Conservation (phyloP, 2,797 vertebrate species). For the Rhincodon typus region DNA sequence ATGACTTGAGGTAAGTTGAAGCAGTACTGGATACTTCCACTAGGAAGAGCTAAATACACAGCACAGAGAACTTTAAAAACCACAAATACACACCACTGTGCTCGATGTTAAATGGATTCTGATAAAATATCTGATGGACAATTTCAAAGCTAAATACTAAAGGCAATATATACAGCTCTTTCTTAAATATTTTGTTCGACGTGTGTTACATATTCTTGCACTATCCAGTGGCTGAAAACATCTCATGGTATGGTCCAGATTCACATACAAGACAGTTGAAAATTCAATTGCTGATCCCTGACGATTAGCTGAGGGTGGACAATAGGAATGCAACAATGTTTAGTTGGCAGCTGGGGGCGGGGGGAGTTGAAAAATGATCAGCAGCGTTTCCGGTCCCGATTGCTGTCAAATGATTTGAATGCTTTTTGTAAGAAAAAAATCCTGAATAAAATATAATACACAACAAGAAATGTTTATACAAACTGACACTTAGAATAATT, state of each 20-base stretch:
- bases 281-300: neutral
- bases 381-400: neutral
- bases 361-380: neutral
- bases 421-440: neutral
- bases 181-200: neutral
- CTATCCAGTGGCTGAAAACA: neutral
- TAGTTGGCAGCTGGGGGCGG: too few relatives aligned
- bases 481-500: neutral
- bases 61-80: neutral
- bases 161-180: neutral
- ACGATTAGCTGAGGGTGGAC: neutral
- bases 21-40: neutral
- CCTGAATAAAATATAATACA: neutral
- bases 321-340: neutral
- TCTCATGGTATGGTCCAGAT: neutral
- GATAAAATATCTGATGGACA: neutral
- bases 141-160: neutral
- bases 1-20: neutral
- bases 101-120: neutral
- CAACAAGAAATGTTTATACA: neutral
- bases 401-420: neutral
- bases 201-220: neutral
- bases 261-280: neutral
- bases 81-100: neutral
- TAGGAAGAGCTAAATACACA: constrained; percentile 5